Evolutionary conservation across 2,113 vertebrate species (phyloP).

Genomic region (Gasterosteus nipponicus): DNA sequence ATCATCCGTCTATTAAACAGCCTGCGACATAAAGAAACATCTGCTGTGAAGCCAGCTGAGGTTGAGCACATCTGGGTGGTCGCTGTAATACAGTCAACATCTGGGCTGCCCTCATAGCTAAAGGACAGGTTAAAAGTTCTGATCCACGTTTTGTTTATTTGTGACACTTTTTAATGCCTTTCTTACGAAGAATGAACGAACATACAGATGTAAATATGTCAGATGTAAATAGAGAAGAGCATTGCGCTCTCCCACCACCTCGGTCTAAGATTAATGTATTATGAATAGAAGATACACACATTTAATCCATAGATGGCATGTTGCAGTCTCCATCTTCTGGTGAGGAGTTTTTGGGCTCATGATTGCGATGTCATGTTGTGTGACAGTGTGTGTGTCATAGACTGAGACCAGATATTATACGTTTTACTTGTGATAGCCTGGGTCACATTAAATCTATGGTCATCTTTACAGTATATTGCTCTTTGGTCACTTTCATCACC

Average conservation of each 20-base stretch:
- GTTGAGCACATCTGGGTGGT: slow-evolving; percentile 24
- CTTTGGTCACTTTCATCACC: neutral
- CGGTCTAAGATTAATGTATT: neutral
- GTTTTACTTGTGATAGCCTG: neutral
- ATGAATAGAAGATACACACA: neutral
- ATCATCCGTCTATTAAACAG: slow-evolving; percentile 53
- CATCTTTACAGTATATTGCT: neutral
- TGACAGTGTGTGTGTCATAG: neutral
- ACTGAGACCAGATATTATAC: neutral
- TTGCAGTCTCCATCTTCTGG: neutral
- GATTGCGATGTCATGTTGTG: neutral
- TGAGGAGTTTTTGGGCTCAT: neutral
- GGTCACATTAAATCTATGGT: neutral
- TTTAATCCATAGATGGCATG: neutral
- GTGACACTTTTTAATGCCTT: neutral
- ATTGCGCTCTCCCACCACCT: neutral
- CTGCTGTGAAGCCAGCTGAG: neutral
- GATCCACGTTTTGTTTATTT: neutral
- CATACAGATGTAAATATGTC: neutral
- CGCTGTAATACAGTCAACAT: neutral
- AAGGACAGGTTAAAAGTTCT: neutral
- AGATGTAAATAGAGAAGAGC: neutral
- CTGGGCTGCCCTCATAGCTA: neutral
- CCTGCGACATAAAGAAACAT: slow-evolving; percentile 23
- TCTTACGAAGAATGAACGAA: neutral